A percentile compares a stretch with the other conserved stretches of the same genome.
Conservation (phyloP, 2,797 vertebrate genomes). For the Typhlichthys eigenmanni region DNA sequence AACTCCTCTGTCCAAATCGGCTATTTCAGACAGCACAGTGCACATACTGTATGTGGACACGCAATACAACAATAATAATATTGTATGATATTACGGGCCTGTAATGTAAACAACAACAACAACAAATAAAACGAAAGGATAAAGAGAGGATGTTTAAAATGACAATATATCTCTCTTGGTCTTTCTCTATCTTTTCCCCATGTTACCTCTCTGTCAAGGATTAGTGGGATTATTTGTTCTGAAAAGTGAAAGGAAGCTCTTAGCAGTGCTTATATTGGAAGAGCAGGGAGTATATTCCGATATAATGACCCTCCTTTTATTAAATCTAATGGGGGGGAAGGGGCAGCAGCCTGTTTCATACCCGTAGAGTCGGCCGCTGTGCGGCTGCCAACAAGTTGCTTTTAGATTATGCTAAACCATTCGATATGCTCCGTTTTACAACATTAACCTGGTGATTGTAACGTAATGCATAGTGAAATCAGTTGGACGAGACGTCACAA, state of each 20-base stretch:
- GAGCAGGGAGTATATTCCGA: constrained; percentile 52
- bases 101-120: background rate
- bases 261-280: constrained; percentile 58
- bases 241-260: constrained; percentile 62
- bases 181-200: constrained; percentile 22
- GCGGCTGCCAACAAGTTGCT: constrained; percentile 28
- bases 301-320: constrained; percentile 65
- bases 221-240: constrained; percentile 74
- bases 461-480: constrained; percentile 9
- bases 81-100: background rate
- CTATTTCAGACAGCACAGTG: constrained; percentile 30
- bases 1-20: constrained; percentile 49
- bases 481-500: constrained; percentile 23
- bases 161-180: constrained; percentile 19
- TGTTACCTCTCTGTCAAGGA: constrained; percentile 47
- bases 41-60: constrained; percentile 10
- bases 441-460: constrained; percentile 25
- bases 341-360: constrained; percentile 19
- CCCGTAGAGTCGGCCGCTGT: constrained; percentile 13
- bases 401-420: constrained; percentile 11
- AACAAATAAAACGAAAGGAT: background rate
- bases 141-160: constrained; percentile 36
- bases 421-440: constrained; percentile 18
- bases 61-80: background rate
- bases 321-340: constrained; percentile 48